Evolutionary conservation across 92 coral and sea anemone species (phyloP), one percentile per base, ranked within the genome.

Genomic region (Actinostola sp.): DNA sequence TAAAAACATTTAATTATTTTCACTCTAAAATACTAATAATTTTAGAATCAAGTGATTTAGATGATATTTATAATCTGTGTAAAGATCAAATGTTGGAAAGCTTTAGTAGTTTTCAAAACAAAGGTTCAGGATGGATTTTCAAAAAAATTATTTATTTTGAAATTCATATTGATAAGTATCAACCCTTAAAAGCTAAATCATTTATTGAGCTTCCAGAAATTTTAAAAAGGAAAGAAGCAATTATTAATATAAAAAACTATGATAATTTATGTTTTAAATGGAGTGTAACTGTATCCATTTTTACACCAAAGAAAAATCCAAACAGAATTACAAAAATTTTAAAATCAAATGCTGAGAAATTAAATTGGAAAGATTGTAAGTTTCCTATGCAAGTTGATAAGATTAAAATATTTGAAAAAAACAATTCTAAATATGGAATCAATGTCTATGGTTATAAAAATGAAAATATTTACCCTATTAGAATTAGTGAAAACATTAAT

Each of bases 231-330:
- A 84, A 84, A 56, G 73, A 73, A 41, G 85, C 85, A 0, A 27
- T 84, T 10, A 80, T 79, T 25, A 79, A 85, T 67, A 38, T 61
- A 38, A 63, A 78, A 70, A 84, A 77, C 30, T 53, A 77, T 3
- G 89, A 84, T 36, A 53, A 84, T 20, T 19, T 44, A 36, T 72
- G 90, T 67, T 73, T 79, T 35, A 85, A 79, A 28, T 85, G 90
- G 86, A 21, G 39, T 12, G 62, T 80, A 0, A 51, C 79, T 6
- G 52, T 46, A 54, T 71, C 76, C 3, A 0, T 84, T 19, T 70
- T 62, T 66, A 75, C 84, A 23, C 63, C 66, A 0, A 54, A 84
- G 0, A 43, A 26, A 30, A 29, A 75, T 70, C 41, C 46, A n/a
- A 52, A 76, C 13, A 55, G 88, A 20, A 34, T 83, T 11, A 69